A percentile compares a stretch with the other conserved stretches of the same genome.
phyloP scores from a whole-genome alignment of 2,797 vertebrate genomes.

The Anabacerthia variegaticeps region DNA sequence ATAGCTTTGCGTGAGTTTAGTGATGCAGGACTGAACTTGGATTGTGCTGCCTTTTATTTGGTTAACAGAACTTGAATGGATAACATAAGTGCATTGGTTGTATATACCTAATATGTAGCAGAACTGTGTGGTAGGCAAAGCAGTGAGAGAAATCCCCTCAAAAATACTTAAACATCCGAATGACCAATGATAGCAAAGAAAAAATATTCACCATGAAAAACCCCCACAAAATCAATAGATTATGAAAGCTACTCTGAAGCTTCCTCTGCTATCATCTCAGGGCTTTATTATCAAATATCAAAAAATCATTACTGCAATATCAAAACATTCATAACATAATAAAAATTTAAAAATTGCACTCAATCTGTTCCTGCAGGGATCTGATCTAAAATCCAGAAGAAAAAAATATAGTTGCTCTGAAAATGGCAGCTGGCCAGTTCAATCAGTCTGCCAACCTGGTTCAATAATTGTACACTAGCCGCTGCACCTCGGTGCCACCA shows the following conservation, averaged over 20 bases:
- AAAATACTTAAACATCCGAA: neutral
- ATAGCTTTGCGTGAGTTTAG: neutral
- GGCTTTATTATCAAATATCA: constrained; percentile 58
- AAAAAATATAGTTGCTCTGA: constrained; percentile 17
- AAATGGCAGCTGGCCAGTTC: constrained; percentile 54
- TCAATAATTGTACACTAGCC: neutral
- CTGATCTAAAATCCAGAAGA: constrained; percentile 58
- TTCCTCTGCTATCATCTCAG: constrained; percentile 10
- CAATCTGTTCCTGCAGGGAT: constrained; percentile 62
- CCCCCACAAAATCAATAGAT: neutral
- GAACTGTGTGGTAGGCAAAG: neutral
- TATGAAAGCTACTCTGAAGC: neutral
- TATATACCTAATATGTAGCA: neutral
- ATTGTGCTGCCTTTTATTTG: neutral
- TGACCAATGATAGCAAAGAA: neutral
- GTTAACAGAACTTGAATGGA: neutral
- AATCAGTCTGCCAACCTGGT: neutral
- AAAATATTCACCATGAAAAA: neutral
- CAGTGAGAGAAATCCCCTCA: neutral
- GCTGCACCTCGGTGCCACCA: neutral
- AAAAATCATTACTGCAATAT: constrained; percentile 64
- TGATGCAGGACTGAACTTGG: neutral
- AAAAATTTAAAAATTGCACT: constrained; percentile 43
- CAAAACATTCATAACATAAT: constrained; percentile 46
- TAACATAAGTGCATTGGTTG: neutral